A percentile compares a stretch with the other conserved stretches of the same genome.
Conservation (phyloP, 2,888 invertebrate species). For the Tillus elongatus region DNA sequence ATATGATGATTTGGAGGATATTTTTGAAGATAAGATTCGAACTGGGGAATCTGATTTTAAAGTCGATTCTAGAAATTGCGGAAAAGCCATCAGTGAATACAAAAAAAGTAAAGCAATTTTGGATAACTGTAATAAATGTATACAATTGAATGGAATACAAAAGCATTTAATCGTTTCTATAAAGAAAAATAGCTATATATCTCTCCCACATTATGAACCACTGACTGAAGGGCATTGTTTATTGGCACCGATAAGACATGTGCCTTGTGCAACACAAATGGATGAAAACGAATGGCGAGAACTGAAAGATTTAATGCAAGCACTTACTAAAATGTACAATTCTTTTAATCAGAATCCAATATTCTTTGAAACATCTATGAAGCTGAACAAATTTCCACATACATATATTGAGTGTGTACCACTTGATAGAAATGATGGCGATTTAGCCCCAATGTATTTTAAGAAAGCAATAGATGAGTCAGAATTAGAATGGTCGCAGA, state of each 20-base stretch:
- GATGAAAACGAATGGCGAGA: slow-evolving; percentile 96
- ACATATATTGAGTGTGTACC: slow-evolving; percentile 86
- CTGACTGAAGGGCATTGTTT: slow-evolving; percentile 79
- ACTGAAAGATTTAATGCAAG: slow-evolving; percentile 68
- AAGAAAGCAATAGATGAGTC: slow-evolving; percentile 96
- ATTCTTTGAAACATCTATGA: slow-evolving; percentile 82
- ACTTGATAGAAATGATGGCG: slow-evolving; percentile 70
- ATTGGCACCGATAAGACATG: slow-evolving; percentile 76
- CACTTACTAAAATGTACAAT: slow-evolving; percentile 68
- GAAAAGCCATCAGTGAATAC: slow-evolving; percentile 66
- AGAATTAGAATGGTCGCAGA: slow-evolving; percentile 90
- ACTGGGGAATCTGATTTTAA: slow-evolving; percentile 53
- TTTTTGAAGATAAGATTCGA: slow-evolving; percentile 71
- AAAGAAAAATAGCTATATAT: slow-evolving; percentile 74
- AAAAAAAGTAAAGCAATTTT: slow-evolving; percentile 57
- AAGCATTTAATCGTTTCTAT: slow-evolving; percentile 80
- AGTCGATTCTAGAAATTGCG: slow-evolving; percentile 52
- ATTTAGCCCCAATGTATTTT: slow-evolving; percentile 90
- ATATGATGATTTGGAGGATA: slow-evolving; percentile 74
- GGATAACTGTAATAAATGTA: slow-evolving; percentile 74
- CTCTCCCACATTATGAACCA: slow-evolving; percentile 71
- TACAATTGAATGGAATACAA: slow-evolving; percentile 68
- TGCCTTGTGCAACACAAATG: slow-evolving; percentile 65
- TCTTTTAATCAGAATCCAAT: slow-evolving; percentile 68
- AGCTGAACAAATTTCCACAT: slow-evolving; percentile 63